Base-by-base conservation (phyloP, 2,797 vertebrate genomes). In the Danio tinwini region DNA sequence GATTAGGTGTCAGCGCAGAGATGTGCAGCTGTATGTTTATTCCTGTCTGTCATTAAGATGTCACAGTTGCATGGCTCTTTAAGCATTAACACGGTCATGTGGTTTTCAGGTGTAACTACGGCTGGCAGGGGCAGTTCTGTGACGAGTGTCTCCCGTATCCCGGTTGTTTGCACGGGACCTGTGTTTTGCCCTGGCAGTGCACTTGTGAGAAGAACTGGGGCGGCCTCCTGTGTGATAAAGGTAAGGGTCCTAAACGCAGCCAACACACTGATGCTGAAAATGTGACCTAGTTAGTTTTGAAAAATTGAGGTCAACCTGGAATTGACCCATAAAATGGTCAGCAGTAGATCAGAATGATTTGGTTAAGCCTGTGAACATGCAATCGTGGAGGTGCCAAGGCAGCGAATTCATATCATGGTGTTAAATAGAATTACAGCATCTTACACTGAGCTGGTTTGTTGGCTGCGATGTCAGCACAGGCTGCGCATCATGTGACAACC, bases 151-250 rank as follows among this genome's bases (percentile, higher is more conserved):
- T 92, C 62, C 90, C 95, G 1, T 95, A 95, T 86, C 97, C 98
- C 0, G 98, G 98, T 81, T 99, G 98, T 10, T 90, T 96, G 64
- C 98, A 98, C 2, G 98, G 98, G 83, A 98, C 96, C 90, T 99
- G 98, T 53, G 89, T 87, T 70, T 52, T 83, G 44, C 96, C 96
- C 52, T 99, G 97, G 97, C 92, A 97, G 85, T 99, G 98, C 88
- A 94, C 88, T 87, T 99, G 98, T 14, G 95, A 99, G 90, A 96
- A 92, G 89, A 99, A 99, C 93, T 99, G 98, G 98, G 98, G 98
- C 0, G 97, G 97, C 73, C 93, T 98, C 83, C 93, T 98, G 76
- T 99, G 98, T 50, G 87, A 98, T 88, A 98, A 97, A 97, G 97
- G 98, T 98, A 94, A 85, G 82, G 8, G 42, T 40, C 29, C 39